These are phyloP conservation scores for Mesaphorura yosii DNA, from an alignment of 1,140 invertebrate species.

Conservation along the genomic window DNA sequence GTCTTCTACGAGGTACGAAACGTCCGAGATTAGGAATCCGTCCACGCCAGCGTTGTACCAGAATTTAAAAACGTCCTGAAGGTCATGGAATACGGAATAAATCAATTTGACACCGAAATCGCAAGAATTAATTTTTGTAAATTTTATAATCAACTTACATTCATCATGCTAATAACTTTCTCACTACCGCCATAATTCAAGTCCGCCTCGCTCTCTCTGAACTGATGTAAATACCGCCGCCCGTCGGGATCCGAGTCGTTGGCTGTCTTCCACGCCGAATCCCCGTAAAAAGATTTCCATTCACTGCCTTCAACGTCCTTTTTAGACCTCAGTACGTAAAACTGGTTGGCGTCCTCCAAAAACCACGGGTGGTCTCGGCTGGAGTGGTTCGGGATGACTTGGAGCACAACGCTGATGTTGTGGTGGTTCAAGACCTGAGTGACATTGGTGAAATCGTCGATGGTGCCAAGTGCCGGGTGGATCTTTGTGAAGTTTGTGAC, in stretches of 20 bases:
- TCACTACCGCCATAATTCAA: constrained; percentile 32
- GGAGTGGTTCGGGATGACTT: constrained; percentile 24
- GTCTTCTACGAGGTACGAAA: constrained; percentile 51
- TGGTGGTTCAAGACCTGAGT: neutral
- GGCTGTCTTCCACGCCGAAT: constrained; percentile 11
- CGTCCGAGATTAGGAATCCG: constrained; percentile 60
- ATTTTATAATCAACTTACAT: constrained; percentile 35
- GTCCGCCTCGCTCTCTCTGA: constrained; percentile 13
- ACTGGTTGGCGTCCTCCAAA: constrained; percentile 1
- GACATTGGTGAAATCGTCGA: constrained; percentile 32
- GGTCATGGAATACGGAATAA: constrained; percentile 34
- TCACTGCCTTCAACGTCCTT: neutral
- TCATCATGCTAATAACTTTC: constrained; percentile 17
- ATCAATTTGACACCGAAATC: constrained; percentile 34
- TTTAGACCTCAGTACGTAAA: constrained; percentile 12
- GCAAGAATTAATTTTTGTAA: constrained; percentile 36
- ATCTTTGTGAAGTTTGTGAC: constrained; percentile 38
- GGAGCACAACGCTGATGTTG: constrained; percentile 1
- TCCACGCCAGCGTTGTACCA: constrained; percentile 57
- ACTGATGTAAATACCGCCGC: constrained; percentile 20
- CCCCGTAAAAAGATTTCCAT: constrained; percentile 1
- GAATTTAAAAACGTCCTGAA: constrained; percentile 47
- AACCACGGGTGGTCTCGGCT: constrained; percentile 22
- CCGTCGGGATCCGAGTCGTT: neutral
- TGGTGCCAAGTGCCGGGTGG: constrained; percentile 38